phyloP scores from a whole-genome alignment of 1,140 invertebrate species.

The Pseudomyrmex flavicornis region DNA sequence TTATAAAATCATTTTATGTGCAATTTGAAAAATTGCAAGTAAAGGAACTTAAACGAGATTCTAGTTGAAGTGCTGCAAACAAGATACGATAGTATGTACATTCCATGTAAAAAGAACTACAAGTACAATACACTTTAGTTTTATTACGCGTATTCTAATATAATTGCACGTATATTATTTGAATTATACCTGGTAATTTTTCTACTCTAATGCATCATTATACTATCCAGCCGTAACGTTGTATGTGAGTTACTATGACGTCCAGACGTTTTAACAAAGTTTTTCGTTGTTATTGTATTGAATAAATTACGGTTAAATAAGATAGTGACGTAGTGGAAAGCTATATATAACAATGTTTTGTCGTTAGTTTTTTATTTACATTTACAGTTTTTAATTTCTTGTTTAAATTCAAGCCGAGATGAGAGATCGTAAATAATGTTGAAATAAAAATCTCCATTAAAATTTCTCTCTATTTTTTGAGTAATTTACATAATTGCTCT shows the following conservation, averaged over 20 bases:
- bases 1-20: neutral
- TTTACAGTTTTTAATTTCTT: neutral
- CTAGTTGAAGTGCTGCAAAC: neutral
- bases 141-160: no score
- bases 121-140: neutral
- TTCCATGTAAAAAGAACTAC: no score
- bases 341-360: conserved; percentile 55
- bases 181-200: conserved; percentile 17
- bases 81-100: neutral
- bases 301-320: conserved; percentile 55
- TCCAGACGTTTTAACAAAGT: neutral
- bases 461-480: neutral
- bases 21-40: neutral
- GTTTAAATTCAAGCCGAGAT: no score
- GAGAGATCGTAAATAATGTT: neutral
- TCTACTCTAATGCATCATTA: neutral
- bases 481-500: conserved; percentile 7
- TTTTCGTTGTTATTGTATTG: neutral
- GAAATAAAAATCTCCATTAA: neutral
- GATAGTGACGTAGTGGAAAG: conserved; percentile 58
- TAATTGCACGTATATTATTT: no score
- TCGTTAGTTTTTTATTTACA: conserved; percentile 34
- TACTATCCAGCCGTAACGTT: neutral
- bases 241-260: neutral
- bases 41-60: neutral